phyloP scores from a whole-genome alignment of 2,888 invertebrate genomes.

The Drosophila picticornis region DNA sequence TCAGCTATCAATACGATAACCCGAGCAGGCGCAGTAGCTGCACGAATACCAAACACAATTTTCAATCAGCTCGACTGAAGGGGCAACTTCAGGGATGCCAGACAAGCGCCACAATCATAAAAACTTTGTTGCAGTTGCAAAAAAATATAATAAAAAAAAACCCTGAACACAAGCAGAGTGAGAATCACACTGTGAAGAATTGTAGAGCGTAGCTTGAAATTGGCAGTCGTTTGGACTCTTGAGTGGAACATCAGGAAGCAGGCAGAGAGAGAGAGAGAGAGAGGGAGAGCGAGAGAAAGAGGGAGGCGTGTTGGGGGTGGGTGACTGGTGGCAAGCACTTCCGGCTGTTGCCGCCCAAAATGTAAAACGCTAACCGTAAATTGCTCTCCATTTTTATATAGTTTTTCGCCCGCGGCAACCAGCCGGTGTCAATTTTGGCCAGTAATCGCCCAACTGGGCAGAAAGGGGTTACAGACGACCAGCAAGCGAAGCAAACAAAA shows the following conservation, averaged over 20 bases:
- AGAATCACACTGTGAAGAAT: constrained; percentile 24
- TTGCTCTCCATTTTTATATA: constrained; percentile 72
- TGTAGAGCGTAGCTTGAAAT: constrained; percentile 65
- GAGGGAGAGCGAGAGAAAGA: not conserved
- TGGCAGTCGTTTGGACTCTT: constrained; percentile 56
- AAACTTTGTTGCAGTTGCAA: constrained; percentile 13
- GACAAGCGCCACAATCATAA: constrained; percentile 13
- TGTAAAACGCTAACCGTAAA: constrained; percentile 58
- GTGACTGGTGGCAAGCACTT: constrained; percentile 10
- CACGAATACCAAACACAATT: constrained; percentile 7
- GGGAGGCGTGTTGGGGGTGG: constrained; percentile 18
- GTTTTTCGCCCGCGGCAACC: constrained; percentile 52
- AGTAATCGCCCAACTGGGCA: constrained; percentile 22
- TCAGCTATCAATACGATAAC: constrained; percentile 19
- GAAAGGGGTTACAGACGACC: constrained; percentile 17
- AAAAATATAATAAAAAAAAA: constrained; percentile 8
- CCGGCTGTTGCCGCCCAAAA: constrained; percentile 34
- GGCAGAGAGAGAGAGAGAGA: not conserved
- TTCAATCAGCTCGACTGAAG: constrained; percentile 24
- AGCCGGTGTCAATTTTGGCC: constrained; percentile 68
- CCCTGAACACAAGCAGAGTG: constrained; percentile 7
- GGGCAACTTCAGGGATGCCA: constrained; percentile 24
- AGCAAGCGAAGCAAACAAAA: constrained; percentile 8
- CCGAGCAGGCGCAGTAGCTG: constrained; percentile 69
- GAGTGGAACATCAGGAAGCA: constrained; percentile 2